Base-by-base conservation (phyloP, 2,888 invertebrate genomes). In the Dyspetes luteomarginatus region DNA sequence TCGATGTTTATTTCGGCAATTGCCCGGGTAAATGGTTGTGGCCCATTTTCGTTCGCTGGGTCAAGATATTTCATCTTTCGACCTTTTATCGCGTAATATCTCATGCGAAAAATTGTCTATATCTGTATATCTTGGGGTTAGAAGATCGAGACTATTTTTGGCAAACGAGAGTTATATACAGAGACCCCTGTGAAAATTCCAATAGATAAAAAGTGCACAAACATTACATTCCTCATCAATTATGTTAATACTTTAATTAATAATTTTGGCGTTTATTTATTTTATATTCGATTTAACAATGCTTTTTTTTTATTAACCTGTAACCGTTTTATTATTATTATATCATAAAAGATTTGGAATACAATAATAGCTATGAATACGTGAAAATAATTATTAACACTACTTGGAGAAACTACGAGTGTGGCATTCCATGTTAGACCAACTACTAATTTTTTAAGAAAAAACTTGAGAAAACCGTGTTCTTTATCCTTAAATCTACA, bases 31-130 rank as follows among this genome's bases (percentile, higher is more conserved):
- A 30, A 41, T 19, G 58, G 4, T 22, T 52, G 4, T 67, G 64
- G 15, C 64, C 45, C 19, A 24, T 15, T 17, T 69, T 43, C 55
- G 41, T n/a, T 19, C 26, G n/a, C 60, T 60, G 24, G 24, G 43
- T 60, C 17, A 26, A 41, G 7, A 62, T 19, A 62, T 26, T 41
- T 62, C 60, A 26, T 52, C 62, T 7, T 45, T 62, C 72, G 72
- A 52, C 26, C 41, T 62, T 62, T 62, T 26, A 12, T 3, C n/a
- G 19, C n/a, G 22, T 45, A 43, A 58, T 19, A 48, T 28, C 1
- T 12, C 28, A 28, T 43, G 19, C 15, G 28, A 43, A 17, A 9
- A 67, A 36, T n/a, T 36, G 12, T 36, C 41, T 12, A 22, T 0
- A 22, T 17, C 22, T 7, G 24, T 2, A n/a, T 19, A 9, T 55